phyloP scores from a whole-genome alignment of 2,888 invertebrate genomes.

The Oligia fasciuncula region DNA sequence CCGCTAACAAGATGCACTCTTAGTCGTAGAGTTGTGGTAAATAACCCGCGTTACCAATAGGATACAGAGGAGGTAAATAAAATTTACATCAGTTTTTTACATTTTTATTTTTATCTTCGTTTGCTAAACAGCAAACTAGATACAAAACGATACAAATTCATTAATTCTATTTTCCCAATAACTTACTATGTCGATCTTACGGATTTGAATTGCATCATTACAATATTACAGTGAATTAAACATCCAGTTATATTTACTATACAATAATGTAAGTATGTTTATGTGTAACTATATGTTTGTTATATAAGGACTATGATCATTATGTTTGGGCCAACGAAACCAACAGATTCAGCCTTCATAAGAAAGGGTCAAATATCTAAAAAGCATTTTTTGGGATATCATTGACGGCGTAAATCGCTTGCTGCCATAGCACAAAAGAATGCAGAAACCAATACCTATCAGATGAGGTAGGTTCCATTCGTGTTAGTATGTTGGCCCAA shows the following conservation, averaged over 20 bases:
- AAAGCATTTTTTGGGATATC: neutral
- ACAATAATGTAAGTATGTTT: slow-evolving; percentile 20
- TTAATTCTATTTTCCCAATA: slow-evolving; percentile 71
- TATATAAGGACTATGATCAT: neutral
- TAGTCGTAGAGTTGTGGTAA: slow-evolving; percentile 5
- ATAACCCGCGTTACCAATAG: neutral
- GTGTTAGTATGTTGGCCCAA: slow-evolving; percentile 17
- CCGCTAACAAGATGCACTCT: neutral
- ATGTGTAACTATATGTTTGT: slow-evolving; percentile 41
- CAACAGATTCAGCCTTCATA: neutral
- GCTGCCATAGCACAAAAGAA: neutral
- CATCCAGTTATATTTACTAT: slow-evolving; percentile 39
- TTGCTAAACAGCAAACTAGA: slow-evolving; percentile 77
- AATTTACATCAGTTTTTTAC: slow-evolving; percentile 38
- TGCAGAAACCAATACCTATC: neutral
- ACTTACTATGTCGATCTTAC: slow-evolving; percentile 64
- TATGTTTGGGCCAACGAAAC: slow-evolving; percentile 31
- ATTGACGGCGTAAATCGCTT: neutral
- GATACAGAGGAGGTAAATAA: slow-evolving; percentile 31
- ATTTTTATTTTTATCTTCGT: slow-evolving; percentile 70
- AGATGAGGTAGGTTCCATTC: neutral
- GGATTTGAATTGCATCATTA: slow-evolving; percentile 64
- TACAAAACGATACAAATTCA: slow-evolving; percentile 82
- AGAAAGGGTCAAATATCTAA: neutral
- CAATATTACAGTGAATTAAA: slow-evolving; percentile 56